Base-by-base conservation (phyloP, 2,113 vertebrate species). In the Alosa alosa region DNA sequence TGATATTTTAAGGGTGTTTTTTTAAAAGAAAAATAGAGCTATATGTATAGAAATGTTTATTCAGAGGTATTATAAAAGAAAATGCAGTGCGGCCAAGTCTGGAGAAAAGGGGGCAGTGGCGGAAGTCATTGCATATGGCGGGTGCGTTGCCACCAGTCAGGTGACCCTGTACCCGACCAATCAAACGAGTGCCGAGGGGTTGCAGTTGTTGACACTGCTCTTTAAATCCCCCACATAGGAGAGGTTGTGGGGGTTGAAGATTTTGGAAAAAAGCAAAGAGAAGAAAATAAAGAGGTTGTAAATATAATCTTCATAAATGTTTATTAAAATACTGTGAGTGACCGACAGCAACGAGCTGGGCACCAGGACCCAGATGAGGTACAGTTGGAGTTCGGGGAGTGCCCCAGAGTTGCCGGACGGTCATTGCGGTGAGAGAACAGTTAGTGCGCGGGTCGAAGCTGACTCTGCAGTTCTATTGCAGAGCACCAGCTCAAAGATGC, bases 1-100 rank as follows among this genome's bases (percentile, higher is more conserved):
- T 90, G 90, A 86, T 92, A 92, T 94, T 94, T 94, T 94, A 94
- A 94, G 90, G 92, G 91, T 95, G 91, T 85, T 94, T 95, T 95
- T 85, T 88, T 94, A 57, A 83, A 20, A 83, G 72, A 89, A 94
- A 94, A 88, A 94, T 90, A 94, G 92, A 94, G 91, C 93, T 94
- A 94, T 94, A 95, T 94, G 93, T 96, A 95, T 95, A 95, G 94
- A 95, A 94, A 95, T 94, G 94, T 95, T 95, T 95, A 95, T 95
- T 93, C 94, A 95, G 94, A 95, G 93, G 93, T 95, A 95, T 95
- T 95, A 95, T 94, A 93, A 91, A 92, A 93, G 92, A 92, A 87
- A 93, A 94, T 94, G 94, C 94, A 95, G 94, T 94, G 93, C 94
- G 88, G 93, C 82, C 55, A 91, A 93, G 88, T 82, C 83, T 89